Conservation (phyloP, 2,888 invertebrate genomes). For the Drosophila eohydei region DNA sequence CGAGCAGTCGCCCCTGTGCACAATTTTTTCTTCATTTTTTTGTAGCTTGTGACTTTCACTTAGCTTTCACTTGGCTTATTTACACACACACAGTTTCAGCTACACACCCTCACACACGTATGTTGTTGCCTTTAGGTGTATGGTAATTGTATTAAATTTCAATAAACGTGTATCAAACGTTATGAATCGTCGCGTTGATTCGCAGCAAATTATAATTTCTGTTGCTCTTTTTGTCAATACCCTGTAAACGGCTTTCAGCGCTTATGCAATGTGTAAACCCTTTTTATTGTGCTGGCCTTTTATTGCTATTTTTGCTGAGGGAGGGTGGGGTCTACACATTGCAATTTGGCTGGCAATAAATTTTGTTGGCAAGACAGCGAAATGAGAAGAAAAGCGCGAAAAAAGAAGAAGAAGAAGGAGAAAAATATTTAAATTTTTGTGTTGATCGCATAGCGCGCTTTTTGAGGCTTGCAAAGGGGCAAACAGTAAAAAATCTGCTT, state of each 20-base stretch:
- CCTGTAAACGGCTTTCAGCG: slow-evolving; percentile 20
- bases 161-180: slow-evolving; percentile 57
- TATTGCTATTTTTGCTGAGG: slow-evolving; percentile 8
- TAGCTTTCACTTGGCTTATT: slow-evolving; percentile 47
- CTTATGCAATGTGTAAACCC: slow-evolving; percentile 40
- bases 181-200: slow-evolving; percentile 44
- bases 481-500: slow-evolving; percentile 68
- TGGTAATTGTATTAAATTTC: slow-evolving; percentile 77
- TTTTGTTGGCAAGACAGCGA: slow-evolving; percentile 55
- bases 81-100: slow-evolving; percentile 11
- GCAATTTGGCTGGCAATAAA: slow-evolving; percentile 70
- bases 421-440: slow-evolving; percentile 68
- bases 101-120: background rate
- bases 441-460: slow-evolving; percentile 46
- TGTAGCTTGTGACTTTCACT: slow-evolving; percentile 63
- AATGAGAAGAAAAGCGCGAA: slow-evolving; percentile 50
- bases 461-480: slow-evolving; percentile 25
- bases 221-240: background rate
- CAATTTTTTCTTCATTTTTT: slow-evolving; percentile 40
- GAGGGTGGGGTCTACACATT: slow-evolving; percentile 20
- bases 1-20: slow-evolving; percentile 10
- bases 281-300: slow-evolving; percentile 36
- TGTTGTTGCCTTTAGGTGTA: slow-evolving; percentile 19
- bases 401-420: slow-evolving; percentile 20
- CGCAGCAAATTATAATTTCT: slow-evolving; percentile 18